phyloP scores from a whole-genome alignment of 2,888 invertebrate species.

The Arctia plantaginis region DNA sequence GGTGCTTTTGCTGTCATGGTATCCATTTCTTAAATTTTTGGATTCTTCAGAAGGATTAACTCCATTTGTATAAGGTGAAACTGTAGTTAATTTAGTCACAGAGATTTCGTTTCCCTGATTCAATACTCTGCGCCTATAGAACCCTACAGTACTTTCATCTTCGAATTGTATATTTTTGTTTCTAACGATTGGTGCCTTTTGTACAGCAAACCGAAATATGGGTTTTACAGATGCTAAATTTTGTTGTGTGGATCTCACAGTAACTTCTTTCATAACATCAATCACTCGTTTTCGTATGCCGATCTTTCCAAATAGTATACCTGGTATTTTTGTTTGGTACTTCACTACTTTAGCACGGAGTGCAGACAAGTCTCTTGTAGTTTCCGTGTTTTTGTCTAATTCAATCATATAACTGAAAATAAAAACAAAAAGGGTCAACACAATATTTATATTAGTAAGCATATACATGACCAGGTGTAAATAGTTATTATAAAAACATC shows the following conservation, averaged over 20 bases:
- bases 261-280: not conserved
- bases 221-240: not conserved
- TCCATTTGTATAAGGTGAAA: not conserved
- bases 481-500: too few relatives aligned
- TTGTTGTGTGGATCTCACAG: not conserved
- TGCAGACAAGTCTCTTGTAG: not conserved
- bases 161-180: not conserved
- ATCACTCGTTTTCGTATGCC: too few relatives aligned
- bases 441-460: too few relatives aligned
- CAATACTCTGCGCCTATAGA: not conserved
- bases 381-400: not conserved
- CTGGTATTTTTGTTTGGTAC: not conserved
- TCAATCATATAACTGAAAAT: constrained; percentile 8
- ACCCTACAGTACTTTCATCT: not conserved
- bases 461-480: too few relatives aligned
- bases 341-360: not conserved
- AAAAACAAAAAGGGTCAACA: not conserved
- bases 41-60: not conserved
- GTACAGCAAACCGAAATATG: not conserved
- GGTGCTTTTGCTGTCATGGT: not conserved
- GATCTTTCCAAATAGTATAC: not conserved
- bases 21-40: not conserved
- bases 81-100: not conserved
- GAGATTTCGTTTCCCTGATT: not conserved
- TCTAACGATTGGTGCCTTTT: not conserved